Percentiles rank a stretch among this genome's conserved stretches.
These are phyloP conservation scores for Alces alces DNA, from an alignment of 2,113 vertebrate genomes.

Conservation along the genomic window DNA sequence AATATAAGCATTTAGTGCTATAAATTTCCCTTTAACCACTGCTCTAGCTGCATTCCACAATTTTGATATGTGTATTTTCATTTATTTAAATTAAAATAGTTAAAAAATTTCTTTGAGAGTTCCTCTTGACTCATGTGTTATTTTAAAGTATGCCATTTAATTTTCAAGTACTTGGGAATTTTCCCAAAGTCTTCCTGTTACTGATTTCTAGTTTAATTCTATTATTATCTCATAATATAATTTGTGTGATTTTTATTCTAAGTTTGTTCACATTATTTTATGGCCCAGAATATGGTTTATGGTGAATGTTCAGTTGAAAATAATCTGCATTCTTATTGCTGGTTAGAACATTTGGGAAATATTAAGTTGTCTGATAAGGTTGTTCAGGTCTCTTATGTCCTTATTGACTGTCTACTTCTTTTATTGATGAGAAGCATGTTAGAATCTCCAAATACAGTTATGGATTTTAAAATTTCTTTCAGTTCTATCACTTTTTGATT, in stretches of 20 bases:
- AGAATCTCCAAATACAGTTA: not conserved
- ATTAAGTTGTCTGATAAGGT: not conserved
- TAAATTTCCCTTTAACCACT: not conserved
- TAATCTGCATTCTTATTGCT: not conserved
- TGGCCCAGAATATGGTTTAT: not conserved
- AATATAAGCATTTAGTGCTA: not conserved
- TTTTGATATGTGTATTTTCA: not conserved
- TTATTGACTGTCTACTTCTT: not conserved
- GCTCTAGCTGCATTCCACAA: not conserved
- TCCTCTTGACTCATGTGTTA: not conserved
- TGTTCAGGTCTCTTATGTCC: not conserved
- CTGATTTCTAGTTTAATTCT: not conserved
- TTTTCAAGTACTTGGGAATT: conserved; percentile 5
- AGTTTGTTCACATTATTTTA: not conserved
- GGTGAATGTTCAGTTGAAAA: not conserved
- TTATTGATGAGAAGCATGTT: not conserved
- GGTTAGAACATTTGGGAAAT: not conserved
- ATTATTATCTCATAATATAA: not conserved
- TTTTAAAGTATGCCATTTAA: not conserved
- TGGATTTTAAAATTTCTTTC: not conserved
- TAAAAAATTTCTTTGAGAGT: not conserved
- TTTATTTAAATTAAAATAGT: not conserved
- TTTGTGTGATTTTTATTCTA: not conserved
- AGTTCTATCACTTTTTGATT: not conserved
- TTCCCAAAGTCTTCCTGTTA: not conserved